These are phyloP conservation scores for Creontiades dilutus DNA, from an alignment of 2,888 invertebrate genomes.

Conservation along the genomic window DNA sequence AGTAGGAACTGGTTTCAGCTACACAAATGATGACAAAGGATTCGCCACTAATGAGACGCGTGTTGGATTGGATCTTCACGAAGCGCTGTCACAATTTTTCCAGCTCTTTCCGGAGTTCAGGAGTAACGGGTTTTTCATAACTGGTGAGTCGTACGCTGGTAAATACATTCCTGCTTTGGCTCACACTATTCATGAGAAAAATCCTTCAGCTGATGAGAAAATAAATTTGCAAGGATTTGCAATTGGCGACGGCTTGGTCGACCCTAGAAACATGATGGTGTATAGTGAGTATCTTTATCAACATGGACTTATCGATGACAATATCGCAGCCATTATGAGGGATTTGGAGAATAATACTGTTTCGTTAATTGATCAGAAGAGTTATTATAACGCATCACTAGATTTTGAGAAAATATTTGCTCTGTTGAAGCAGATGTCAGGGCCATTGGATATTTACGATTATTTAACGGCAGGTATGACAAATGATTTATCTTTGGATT, in stretches of 20 bases:
- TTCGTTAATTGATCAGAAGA: constrained; percentile 47
- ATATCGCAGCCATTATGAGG: constrained; percentile 76
- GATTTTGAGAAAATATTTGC: constrained; percentile 51
- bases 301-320: constrained; percentile 79
- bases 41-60: constrained; percentile 81
- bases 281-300: constrained; percentile 81
- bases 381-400: constrained; percentile 61
- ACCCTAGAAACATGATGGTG: constrained; percentile 80
- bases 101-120: constrained; percentile 81
- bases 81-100: constrained; percentile 82
- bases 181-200: constrained; percentile 81
- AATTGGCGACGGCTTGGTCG: constrained; percentile 81
- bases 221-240: constrained; percentile 82
- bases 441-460: constrained; percentile 81
- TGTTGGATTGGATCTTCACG: constrained; percentile 81
- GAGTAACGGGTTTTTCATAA: constrained; percentile 82
- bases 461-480: constrained; percentile 79
- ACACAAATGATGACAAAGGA: constrained; percentile 80
- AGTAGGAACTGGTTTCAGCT: constrained; percentile 84
- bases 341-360: constrained; percentile 67
- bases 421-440: background rate
- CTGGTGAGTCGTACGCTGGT: constrained; percentile 91
- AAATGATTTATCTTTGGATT: background rate
- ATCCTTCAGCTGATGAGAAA: constrained; percentile 79
- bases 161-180: constrained; percentile 81